Evolutionary conservation across 1,140 invertebrate genomes (phyloP).

Genomic region (Maniola jurtina): DNA sequence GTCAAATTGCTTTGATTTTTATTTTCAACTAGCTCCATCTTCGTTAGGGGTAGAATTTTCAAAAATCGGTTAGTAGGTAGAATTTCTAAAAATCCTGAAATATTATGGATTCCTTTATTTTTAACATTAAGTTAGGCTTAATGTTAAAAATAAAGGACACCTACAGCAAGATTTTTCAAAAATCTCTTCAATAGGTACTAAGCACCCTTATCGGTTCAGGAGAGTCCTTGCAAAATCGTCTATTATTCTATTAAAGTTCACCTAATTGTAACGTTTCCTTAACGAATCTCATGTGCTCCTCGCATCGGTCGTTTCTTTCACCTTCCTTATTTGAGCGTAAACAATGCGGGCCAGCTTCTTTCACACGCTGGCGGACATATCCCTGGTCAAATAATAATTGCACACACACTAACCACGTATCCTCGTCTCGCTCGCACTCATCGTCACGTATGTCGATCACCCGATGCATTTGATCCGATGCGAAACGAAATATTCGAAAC

Average conservation of each 20-base stretch:
- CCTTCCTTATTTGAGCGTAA: slow-evolving; percentile 75
- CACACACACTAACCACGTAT: slow-evolving; percentile 50
- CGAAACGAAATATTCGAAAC: slow-evolving; percentile 76
- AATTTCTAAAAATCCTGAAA: too few species aligned
- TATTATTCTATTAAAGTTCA: slow-evolving; percentile 22
- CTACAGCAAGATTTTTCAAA: too few species aligned
- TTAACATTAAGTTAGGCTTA: too few species aligned
- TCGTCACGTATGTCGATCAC: slow-evolving; percentile 58
- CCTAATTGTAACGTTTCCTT: slow-evolving; percentile 61
- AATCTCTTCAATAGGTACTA: neutral
- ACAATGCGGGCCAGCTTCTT: slow-evolving; percentile 72
- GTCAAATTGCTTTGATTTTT: neutral
- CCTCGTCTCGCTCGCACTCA: slow-evolving; percentile 56
- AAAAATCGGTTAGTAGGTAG: too few species aligned
- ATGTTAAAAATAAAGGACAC: too few species aligned
- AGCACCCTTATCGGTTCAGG: neutral
- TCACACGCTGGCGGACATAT: slow-evolving; percentile 75
- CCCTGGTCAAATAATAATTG: slow-evolving; percentile 79
- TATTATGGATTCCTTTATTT: too few species aligned
- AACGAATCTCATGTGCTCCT: slow-evolving; percentile 51
- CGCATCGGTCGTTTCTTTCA: slow-evolving; percentile 61
- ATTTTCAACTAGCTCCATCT: neutral
- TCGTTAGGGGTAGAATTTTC: too few species aligned
- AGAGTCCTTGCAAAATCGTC: neutral
- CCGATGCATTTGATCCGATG: slow-evolving; percentile 72